Evolutionary conservation across 1,140 invertebrate species (phyloP), one percentile per base, ranked within the genome.

Genomic region (Magallana gigas): DNA sequence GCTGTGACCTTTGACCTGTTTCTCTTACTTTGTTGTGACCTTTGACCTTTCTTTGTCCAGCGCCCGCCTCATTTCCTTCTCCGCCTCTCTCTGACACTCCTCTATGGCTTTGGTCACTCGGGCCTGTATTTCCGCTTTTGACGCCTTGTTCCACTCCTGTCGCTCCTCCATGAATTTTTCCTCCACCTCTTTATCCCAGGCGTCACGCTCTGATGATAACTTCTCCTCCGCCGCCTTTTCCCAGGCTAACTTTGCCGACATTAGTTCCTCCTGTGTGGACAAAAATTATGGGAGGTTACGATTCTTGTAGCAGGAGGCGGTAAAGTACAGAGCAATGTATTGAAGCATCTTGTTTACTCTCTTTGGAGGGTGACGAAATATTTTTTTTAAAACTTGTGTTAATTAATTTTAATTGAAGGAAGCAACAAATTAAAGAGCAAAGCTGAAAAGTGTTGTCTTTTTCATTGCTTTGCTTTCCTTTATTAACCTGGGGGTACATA

Each of bases 41-140:
- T 85, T 89, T 57, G 76, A 23, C 85, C 84, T 85, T 59, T 89
- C 88, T 56, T 85, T 85, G 7, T 85, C 58, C n/a, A 84, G 59
- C 4, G 85, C 89, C 16, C 80, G 80, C 57, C 36, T 88, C 11
- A 90, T 60, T 59, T 90, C 87, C 62, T 57, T 60, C 18, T 76
- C 68, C 3, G 68, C 23, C 68, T 76, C 68, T 76, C 68, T 76
- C 5, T 76, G 68, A 29, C 68, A 76, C 36, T 76, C 36, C 23
- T 76, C 68, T 36, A 76, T 76, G 68, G 68, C 68, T 23, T 76
- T 29, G 0, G 68, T 76, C 68, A 76, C 68, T 12, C 36, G 23
- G 18, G 23, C 14, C 18, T 85, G 68, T 76, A 76, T 76, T 11
- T 76, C 81, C 9, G 56, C 83, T 3, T 86, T 82, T 62, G 85